Evolutionary conservation across 2,797 vertebrate species (phyloP).

Genomic region (Taeniopygia guttata): DNA sequence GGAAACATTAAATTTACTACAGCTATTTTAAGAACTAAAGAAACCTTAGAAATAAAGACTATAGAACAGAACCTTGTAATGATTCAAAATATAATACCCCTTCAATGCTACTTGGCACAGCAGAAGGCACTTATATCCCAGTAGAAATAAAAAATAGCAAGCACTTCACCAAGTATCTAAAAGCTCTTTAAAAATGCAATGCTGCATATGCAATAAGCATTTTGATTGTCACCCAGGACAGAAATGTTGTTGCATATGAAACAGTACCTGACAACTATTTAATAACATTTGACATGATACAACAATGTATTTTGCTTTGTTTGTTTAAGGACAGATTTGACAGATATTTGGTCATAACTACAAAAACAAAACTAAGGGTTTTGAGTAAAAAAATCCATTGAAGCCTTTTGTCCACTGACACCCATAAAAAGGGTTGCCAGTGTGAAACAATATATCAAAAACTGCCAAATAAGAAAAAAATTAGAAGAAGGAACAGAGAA

Average conservation of each 20-base stretch:
- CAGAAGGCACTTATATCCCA: neutral
- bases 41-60: neutral
- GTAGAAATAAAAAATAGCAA: conserved; percentile 1
- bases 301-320: neutral
- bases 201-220: neutral
- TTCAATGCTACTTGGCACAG: neutral
- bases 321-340: conserved; percentile 11
- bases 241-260: neutral
- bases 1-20: neutral
- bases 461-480: neutral
- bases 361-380: neutral
- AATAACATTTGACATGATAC: neutral
- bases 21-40: conserved; percentile 19
- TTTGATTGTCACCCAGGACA: neutral
- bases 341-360: neutral
- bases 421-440: neutral
- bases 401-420: neutral
- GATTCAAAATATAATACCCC: neutral
- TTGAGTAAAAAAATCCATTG: neutral
- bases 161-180: neutral
- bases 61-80: neutral
- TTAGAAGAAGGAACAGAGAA: neutral
- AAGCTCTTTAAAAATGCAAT: conserved; percentile 4
- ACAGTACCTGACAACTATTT: conserved; percentile 5
- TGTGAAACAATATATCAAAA: neutral